phyloP scores from a whole-genome alignment of 2,888 invertebrate genomes.

The Barypeithes pellucidus region DNA sequence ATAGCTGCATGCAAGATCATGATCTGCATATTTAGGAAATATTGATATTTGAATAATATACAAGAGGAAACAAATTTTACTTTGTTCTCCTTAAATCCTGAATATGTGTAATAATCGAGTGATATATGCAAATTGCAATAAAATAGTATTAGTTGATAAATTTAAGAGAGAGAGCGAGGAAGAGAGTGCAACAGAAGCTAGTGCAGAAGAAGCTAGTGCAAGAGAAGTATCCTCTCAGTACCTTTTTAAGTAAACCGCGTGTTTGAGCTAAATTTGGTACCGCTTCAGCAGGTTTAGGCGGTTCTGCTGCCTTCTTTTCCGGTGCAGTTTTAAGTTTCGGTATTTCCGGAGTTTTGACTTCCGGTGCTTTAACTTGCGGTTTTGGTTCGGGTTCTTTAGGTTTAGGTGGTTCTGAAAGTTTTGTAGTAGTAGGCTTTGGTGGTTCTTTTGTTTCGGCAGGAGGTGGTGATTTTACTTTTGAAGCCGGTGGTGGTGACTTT shows the following conservation, averaged over 20 bases:
- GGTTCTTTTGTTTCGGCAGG: constrained; percentile 53
- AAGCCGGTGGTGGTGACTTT: constrained; percentile 52
- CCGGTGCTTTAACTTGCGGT: constrained; percentile 49
- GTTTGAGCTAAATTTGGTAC: constrained; percentile 59
- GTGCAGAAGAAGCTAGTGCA: constrained; percentile 8
- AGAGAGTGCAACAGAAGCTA: background rate
- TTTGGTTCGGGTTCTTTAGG: constrained; percentile 39
- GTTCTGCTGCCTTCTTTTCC: constrained; percentile 46
- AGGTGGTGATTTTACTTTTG: constrained; percentile 61
- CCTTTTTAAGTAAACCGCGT: constrained; percentile 60
- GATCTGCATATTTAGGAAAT: too few relatives aligned
- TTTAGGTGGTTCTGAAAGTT: constrained; percentile 29
- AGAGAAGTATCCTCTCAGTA: constrained; percentile 46
- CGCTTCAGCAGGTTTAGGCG: constrained; percentile 52
- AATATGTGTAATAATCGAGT: too few relatives aligned
- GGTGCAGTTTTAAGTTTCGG: constrained; percentile 45
- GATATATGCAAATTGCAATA: background rate
- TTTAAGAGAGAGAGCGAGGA: constrained; percentile 16
- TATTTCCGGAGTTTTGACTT: constrained; percentile 50
- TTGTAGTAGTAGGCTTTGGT: constrained; percentile 47
- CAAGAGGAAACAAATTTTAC: too few relatives aligned
- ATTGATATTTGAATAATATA: too few relatives aligned
- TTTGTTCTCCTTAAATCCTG: too few relatives aligned
- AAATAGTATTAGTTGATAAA: background rate
- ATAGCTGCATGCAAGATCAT: too few relatives aligned